These are phyloP conservation scores for Toxostoma redivivum DNA, from an alignment of 2,113 vertebrate species.

Conservation along the genomic window DNA sequence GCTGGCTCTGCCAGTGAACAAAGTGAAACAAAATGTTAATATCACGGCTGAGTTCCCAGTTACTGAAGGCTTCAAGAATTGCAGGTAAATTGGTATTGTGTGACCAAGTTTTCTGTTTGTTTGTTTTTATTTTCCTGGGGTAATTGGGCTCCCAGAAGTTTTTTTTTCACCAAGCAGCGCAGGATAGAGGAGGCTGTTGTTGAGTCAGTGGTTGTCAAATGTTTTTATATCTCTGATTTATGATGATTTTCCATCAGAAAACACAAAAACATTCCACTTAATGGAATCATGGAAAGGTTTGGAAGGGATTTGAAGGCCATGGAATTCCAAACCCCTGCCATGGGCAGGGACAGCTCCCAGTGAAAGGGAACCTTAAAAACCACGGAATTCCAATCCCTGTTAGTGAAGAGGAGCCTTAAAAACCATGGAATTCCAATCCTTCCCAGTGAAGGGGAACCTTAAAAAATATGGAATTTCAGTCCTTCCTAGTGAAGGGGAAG, in stretches of 20 bases:
- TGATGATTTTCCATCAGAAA: not conserved
- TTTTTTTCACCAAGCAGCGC: not conserved
- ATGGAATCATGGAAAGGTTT: not conserved
- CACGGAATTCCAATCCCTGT: not conserved
- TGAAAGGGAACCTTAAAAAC: accelerated
- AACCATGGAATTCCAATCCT: accelerated
- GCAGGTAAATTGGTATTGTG: conserved; percentile 51
- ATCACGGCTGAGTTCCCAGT: conserved; percentile 38
- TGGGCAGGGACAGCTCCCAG: not conserved
- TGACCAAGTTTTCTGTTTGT: accelerated
- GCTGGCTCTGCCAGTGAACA: not conserved
- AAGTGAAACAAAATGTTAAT: conserved; percentile 62
- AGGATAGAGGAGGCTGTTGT: not conserved
- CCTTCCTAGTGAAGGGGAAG: not conserved
- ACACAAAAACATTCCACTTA: not conserved
- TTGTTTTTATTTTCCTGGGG: not conserved
- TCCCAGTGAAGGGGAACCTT: not conserved
- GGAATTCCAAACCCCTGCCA: not conserved
- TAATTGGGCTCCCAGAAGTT: not conserved
- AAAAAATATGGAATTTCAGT: not conserved
- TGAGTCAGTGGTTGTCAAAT: not conserved
- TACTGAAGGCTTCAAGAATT: conserved; percentile 31
- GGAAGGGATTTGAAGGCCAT: not conserved
- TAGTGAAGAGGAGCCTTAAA: not conserved
- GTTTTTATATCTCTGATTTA: not conserved